A percentile compares a stretch with the other conserved stretches of the same genome.
Conservation (phyloP, 2,113 vertebrate species). For the Paramormyrops kingsleyae region DNA sequence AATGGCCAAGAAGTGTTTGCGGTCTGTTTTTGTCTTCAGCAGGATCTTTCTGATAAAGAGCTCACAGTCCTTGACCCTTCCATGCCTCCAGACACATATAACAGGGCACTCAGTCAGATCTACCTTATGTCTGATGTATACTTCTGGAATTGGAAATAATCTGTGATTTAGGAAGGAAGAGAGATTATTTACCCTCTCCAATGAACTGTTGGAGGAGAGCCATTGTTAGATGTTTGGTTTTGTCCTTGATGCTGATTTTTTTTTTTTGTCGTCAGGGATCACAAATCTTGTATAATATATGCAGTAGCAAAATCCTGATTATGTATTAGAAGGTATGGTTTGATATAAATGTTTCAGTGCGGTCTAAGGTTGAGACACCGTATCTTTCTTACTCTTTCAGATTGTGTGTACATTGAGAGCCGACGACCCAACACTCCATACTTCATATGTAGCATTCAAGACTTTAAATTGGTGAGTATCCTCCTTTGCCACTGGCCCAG, state of each 20-base stretch:
- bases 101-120: slow-evolving; percentile 31
- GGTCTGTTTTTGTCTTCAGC: slow-evolving; percentile 51
- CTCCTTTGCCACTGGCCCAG: slow-evolving; percentile 23
- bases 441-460: slow-evolving; percentile 99
- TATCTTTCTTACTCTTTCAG: slow-evolving; percentile 61
- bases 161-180: not conserved
- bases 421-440: slow-evolving; percentile 95
- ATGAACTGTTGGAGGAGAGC: not conserved
- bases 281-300: not conserved
- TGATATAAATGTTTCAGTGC: not conserved
- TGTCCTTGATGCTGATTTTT: not conserved
- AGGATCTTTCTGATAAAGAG: slow-evolving; percentile 65
- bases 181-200: not conserved
- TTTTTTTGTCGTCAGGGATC: not conserved
- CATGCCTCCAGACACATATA: slow-evolving; percentile 62
- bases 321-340: not conserved
- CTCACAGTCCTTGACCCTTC: slow-evolving; percentile 54
- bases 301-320: slow-evolving; percentile 36
- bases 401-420: slow-evolving; percentile 99
- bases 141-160: not conserved
- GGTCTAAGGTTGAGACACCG: not conserved
- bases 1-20: not conserved
- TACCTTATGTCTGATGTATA: not conserved
- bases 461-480: slow-evolving; percentile 98
- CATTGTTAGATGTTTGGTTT: not conserved